Conservation (phyloP, 2,113 vertebrate species). For the Carassius carassius region DNA sequence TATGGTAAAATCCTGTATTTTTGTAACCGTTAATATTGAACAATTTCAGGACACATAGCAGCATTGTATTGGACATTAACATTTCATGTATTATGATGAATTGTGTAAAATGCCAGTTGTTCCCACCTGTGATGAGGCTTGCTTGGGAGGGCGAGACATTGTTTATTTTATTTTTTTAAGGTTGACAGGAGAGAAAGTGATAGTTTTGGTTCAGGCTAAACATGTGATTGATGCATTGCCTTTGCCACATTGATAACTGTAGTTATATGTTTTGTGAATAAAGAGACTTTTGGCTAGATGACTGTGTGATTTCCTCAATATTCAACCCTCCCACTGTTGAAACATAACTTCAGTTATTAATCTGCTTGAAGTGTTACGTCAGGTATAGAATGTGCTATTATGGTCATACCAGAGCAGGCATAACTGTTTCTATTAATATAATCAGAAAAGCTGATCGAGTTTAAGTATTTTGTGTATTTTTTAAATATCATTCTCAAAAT, state of each 20-base stretch:
- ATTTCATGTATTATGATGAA: slow-evolving; percentile 14
- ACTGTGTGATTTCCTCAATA: neutral
- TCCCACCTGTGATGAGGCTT: neutral
- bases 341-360: neutral
- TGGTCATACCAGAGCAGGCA: neutral
- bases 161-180: neutral
- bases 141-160: neutral
- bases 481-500: neutral
- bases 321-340: neutral
- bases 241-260: slow-evolving; percentile 25
- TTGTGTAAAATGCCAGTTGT: neutral
- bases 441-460: neutral
- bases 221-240: slow-evolving; percentile 34
- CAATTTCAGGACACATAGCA: neutral
- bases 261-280: slow-evolving; percentile 52
- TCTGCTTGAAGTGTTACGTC: neutral
- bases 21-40: slow-evolving; percentile 4
- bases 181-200: neutral
- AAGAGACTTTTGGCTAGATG: slow-evolving; percentile 53
- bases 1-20: slow-evolving; percentile 16
- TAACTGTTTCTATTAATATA: neutral
- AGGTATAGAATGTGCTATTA: neutral
- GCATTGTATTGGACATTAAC: slow-evolving; percentile 13
- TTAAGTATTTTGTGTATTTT: neutral
- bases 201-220: slow-evolving; percentile 16